Evolutionary conservation across 2,113 vertebrate genomes (phyloP).

Genomic region (Apteryx mantelli): DNA sequence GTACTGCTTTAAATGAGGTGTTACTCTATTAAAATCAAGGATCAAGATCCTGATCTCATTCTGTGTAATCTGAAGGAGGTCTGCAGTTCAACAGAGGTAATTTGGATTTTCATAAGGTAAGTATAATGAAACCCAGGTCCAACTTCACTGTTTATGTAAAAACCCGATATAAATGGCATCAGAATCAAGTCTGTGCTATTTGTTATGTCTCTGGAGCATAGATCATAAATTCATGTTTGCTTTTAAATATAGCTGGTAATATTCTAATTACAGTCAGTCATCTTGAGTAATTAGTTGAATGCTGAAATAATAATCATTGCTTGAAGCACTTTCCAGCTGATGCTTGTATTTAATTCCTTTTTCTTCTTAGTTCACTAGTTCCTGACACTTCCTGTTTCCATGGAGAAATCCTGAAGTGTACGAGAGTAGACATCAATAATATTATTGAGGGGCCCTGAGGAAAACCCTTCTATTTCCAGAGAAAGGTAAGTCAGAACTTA

Average conservation of each 20-base stretch:
- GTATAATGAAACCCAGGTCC: neutral
- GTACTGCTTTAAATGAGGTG: neutral
- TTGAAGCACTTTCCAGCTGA: neutral
- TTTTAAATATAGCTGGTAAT: constrained; percentile 1
- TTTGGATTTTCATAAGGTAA: neutral
- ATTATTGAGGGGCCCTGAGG: neutral
- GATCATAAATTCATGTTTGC: neutral
- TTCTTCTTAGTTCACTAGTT: neutral
- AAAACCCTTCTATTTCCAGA: neutral
- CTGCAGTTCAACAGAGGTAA: neutral
- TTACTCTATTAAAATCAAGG: neutral
- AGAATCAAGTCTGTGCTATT: neutral
- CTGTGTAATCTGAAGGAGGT: neutral
- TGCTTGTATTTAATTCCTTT: neutral
- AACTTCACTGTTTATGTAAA: neutral
- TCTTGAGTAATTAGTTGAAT: neutral
- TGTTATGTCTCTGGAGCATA: neutral
- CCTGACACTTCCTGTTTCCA: neutral
- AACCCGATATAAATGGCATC: neutral
- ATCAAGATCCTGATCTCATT: neutral
- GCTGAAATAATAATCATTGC: neutral
- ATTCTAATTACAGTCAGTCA: neutral
- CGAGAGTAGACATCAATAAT: neutral
- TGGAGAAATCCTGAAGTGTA: neutral
- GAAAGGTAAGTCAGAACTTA: neutral